Base-by-base conservation (phyloP, 2,113 vertebrate genomes). In the Prolemur simus region DNA sequence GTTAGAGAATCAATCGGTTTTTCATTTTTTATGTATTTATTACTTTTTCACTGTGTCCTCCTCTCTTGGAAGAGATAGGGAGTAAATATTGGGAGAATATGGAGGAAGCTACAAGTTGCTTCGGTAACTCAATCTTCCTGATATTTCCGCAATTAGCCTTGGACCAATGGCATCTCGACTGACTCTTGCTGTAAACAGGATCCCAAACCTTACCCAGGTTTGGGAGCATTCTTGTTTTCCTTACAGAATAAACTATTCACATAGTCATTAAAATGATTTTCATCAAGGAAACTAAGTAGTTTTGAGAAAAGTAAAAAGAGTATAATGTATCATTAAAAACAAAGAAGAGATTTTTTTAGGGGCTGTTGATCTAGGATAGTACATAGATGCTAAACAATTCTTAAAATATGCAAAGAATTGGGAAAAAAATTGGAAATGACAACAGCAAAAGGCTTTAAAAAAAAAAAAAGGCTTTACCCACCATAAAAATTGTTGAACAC, bases 241-340 rank as follows among this genome's bases (percentile, higher is more conserved):
- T 82, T 94, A 85, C 47, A 54, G 15, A 95, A 52, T 27, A 80
- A 80, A 58, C 21, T 77, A 88, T 49, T 6, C 12, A 52, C 29
- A 63, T 56, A 47, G 85, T 83, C 90, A 90, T 1, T 47, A 23
- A 95, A 86, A 83, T 71, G 29, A 87, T 83, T 95, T 92, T 92
- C 71, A 80, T 80, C 86, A 89, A 85, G 58, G 27, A 96, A 96
- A 91, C 15, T 56, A 91, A 91, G 73, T 12, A 23, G 32, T 14
- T 64, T 80, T 54, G 52, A 83, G 49, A 89, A 95, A 94, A 92
- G 0, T 73, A 42, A 92, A 86, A 47, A 52, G 45, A 85, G 74
- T 64, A 68, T 23, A 66, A 82, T 42, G 9, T 77, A 78, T 37
- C 47, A 68, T 45, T 91, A 80, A 96, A 97, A 96, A 54, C 9